Evolutionary conservation across 2,888 invertebrate genomes (phyloP), one percentile per base, ranked within the genome.

Genomic region (Yponomeuta plumbellus): DNA sequence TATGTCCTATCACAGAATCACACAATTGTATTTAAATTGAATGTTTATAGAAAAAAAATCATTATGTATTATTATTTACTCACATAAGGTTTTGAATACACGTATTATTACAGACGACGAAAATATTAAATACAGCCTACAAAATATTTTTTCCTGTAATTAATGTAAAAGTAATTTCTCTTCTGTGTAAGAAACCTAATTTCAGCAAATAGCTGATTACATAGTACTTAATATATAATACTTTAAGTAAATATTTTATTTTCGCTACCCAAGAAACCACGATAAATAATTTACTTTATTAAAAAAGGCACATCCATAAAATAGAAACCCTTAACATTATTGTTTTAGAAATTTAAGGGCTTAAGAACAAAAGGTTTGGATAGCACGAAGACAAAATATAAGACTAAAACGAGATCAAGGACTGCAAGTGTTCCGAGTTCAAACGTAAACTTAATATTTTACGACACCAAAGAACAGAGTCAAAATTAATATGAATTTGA

Each of bases 271-370:
- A 21, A 61, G 44, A 63, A 63, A n/a, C 17, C 39, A 40, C 20
- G n/a, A 8, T 34, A 34, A 34, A 34, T 34, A 34, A 44, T 63
- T 52, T 76, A 76, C 68, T 73, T 76, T 70, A 69, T 76, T 73
- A 83, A 83, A 82, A 86, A 86, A 86, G 86, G 86, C 86, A 87
- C 86, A 80, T 84, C 73, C 73, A 80, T 79, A 80, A 76, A 64
- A 78, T 74, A 26, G 13, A 64, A 26, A 57, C 56, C 23, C 56
- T 64, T 64, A 21, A 40, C 21, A 64, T 39, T 62, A 39, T 17
- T 8, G 11, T 62, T 34, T 34, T 61, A 10, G n/a, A 61, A 52
- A 52, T 52, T 52, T 52, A 3, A 17, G 44, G 13, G 13, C 8
- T 44, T 44, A 44, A 44, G 44, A 17, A 52, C 17, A 34, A 34